Evolutionary conservation across 1,140 invertebrate species (phyloP).

Genomic region (Trachelipus rathkii): DNA sequence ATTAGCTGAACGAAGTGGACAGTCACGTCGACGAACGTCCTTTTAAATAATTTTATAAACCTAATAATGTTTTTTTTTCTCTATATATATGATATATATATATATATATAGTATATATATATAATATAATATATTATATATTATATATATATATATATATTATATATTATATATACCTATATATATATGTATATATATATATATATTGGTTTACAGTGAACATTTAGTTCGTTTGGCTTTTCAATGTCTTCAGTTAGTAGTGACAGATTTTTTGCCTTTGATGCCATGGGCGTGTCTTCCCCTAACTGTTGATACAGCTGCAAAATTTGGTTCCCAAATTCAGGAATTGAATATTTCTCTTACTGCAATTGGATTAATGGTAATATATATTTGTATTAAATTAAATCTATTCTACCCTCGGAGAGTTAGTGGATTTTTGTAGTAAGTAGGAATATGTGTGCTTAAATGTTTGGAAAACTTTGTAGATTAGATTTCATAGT

Average conservation of each 20-base stretch:
- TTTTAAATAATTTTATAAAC: too few species aligned
- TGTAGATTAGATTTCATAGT: too few species aligned
- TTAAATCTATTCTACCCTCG: too few species aligned
- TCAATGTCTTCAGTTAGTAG: conserved; percentile 91
- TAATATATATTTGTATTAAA: conserved; percentile 50
- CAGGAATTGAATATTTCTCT: conserved; percentile 96
- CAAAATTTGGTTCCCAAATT: conserved; percentile 92
- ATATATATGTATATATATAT: too few species aligned
- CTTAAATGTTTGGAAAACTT: too few species aligned
- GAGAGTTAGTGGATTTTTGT: too few species aligned
- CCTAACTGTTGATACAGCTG: conserved; percentile 86
- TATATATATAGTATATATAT: conserved; percentile 8
- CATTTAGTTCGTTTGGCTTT: conserved; percentile 87
- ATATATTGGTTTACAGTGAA: conserved; percentile 61
- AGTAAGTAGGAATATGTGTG: too few species aligned
- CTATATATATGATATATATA: background rate
- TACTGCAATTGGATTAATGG: conserved; percentile 94
- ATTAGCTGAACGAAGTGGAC: too few species aligned
- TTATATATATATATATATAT: conserved; percentile 19
- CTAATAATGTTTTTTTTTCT: too few species aligned
- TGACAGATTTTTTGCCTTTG: conserved; percentile 89
- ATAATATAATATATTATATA: too few species aligned
- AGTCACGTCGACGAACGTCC: too few species aligned
- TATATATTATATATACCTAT: background rate
- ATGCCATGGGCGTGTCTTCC: conserved; percentile 84